Conservation (phyloP, 2,888 invertebrate genomes). For the Nezara viridula region DNA sequence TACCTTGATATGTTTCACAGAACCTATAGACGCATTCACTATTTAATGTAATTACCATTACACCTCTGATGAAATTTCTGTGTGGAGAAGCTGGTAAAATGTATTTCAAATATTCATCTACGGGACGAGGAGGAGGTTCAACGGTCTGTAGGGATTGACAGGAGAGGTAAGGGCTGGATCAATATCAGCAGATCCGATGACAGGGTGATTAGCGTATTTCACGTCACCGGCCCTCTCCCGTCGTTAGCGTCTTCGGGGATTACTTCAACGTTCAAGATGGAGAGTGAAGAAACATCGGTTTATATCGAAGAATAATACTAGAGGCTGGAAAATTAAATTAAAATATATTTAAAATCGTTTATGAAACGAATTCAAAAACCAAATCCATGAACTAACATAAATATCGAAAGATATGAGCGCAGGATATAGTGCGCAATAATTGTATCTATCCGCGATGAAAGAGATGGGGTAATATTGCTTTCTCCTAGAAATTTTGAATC, state of each 20-base stretch:
- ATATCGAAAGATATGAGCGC: too few relatives aligned
- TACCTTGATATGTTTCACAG: background rate
- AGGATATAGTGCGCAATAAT: too few relatives aligned
- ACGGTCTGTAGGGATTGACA: slow-evolving; percentile 43
- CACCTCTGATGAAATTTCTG: background rate
- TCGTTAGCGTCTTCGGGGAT: slow-evolving; percentile 10
- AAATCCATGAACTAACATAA: too few relatives aligned
- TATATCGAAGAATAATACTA: background rate
- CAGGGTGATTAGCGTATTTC: slow-evolving; percentile 48
- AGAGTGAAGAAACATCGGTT: background rate
- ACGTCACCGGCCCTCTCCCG: background rate
- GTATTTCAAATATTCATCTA: background rate
- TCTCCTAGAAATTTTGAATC: too few relatives aligned
- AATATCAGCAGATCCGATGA: slow-evolving; percentile 48
- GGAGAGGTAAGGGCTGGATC: slow-evolving; percentile 49
- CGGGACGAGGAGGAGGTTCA: slow-evolving; percentile 7
- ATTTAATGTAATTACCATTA: background rate
- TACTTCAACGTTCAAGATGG: background rate
- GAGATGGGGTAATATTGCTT: too few relatives aligned
- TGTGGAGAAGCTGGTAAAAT: background rate
- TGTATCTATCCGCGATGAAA: too few relatives aligned
- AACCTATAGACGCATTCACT: background rate
- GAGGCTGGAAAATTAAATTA: background rate
- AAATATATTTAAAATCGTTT: background rate
- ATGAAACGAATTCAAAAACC: background rate